phyloP scores from a whole-genome alignment of 2,888 invertebrate species.

The Leucozona laternaria region DNA sequence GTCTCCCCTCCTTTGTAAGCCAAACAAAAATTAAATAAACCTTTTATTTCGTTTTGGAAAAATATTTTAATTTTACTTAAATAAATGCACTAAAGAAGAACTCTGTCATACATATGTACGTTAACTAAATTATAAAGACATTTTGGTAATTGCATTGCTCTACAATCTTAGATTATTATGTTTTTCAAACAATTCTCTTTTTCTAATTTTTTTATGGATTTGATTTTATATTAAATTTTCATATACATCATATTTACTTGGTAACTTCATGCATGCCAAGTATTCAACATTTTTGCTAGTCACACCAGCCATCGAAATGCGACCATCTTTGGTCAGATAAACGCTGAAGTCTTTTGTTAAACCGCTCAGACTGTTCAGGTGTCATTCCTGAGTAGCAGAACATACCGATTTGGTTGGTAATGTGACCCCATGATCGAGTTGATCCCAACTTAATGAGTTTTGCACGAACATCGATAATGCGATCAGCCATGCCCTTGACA shows the following conservation, averaged over 20 bases:
- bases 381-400: constrained; percentile 99
- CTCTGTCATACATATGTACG: constrained; percentile 11
- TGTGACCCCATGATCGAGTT: constrained; percentile 93
- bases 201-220: constrained; percentile 11
- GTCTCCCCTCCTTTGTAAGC: too few relatives aligned
- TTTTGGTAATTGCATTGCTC: constrained; percentile 27
- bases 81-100: constrained; percentile 61
- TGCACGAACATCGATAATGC: constrained; percentile 95
- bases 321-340: constrained; percentile 98
- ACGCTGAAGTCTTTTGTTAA: constrained; percentile 96
- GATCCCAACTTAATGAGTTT: constrained; percentile 93
- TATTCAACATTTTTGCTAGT: constrained; percentile 97
- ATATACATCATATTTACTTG: constrained; percentile 79
- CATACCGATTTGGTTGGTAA: constrained; percentile 99
- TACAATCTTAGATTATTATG: neutral
- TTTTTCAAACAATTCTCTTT: constrained; percentile 8
- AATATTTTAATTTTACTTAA: constrained; percentile 50
- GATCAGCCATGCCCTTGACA: constrained; percentile 98
- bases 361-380: constrained; percentile 92
- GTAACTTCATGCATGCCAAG: constrained; percentile 96
- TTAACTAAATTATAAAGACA: constrained; percentile 10
- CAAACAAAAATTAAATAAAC: neutral
- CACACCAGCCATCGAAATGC: constrained; percentile 99
- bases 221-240: constrained; percentile 21
- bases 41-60: constrained; percentile 15